Conservation (phyloP, 2,888 invertebrate species). For the Microctonus hyperodae region DNA sequence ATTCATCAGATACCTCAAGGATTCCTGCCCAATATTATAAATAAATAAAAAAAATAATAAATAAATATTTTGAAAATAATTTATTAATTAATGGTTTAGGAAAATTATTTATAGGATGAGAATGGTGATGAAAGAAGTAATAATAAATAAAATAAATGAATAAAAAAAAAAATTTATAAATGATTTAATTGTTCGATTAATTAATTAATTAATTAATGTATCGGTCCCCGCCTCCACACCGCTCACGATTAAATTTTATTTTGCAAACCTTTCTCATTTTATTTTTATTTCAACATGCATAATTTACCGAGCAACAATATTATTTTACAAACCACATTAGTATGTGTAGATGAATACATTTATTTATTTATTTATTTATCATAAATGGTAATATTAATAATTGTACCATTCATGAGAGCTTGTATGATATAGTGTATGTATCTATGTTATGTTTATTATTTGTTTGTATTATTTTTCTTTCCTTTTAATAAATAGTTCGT, state of each 20-base stretch:
- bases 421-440: no score
- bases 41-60: no score
- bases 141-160: not conserved
- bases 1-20: no score
- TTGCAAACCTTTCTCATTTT: conserved; percentile 20
- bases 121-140: conserved; percentile 14
- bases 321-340: conserved; percentile 1
- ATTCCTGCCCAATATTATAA: no score
- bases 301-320: conserved; percentile 18
- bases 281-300: conserved; percentile 33
- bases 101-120: no score
- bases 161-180: conserved; percentile 24
- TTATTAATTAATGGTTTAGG: no score
- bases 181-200: not conserved
- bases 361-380: not conserved
- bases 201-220: conserved; percentile 34
- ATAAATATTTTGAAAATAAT: no score
- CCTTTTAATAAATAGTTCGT: not conserved
- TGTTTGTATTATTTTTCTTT: no score
- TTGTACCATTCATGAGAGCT: conserved; percentile 7
- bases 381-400: not conserved
- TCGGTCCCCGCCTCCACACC: conserved; percentile 62
- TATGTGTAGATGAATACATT: not conserved
- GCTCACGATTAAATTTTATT: conserved; percentile 49
- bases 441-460: no score